These are phyloP conservation scores for Amazona finschi DNA, from an alignment of 2,797 vertebrate genomes.

Conservation along the genomic window DNA sequence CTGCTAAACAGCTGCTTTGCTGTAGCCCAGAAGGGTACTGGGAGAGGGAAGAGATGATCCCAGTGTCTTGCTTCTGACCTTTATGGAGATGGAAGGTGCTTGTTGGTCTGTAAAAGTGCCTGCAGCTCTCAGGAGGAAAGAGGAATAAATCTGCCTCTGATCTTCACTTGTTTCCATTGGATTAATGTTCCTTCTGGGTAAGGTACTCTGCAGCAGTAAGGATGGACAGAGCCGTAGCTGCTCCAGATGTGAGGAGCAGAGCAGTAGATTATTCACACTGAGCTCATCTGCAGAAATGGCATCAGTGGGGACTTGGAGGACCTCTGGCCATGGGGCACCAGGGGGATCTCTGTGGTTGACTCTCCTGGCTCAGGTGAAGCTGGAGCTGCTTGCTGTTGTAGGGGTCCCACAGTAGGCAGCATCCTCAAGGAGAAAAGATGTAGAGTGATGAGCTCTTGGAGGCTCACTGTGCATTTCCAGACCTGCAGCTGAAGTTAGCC, in stretches of 20 bases:
- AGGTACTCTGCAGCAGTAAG: background rate
- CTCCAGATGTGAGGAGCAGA: background rate
- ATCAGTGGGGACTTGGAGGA: background rate
- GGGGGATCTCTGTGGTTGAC: background rate
- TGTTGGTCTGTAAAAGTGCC: background rate
- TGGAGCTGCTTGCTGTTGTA: background rate
- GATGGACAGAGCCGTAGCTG: background rate
- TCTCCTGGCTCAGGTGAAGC: background rate
- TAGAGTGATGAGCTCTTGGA: background rate
- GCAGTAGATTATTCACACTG: background rate
- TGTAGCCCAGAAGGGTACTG: background rate
- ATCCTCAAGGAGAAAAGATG: background rate
- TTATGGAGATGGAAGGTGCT: background rate
- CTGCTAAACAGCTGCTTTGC: background rate
- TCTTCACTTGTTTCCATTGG: background rate
- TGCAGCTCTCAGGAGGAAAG: background rate
- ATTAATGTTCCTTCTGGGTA: background rate
- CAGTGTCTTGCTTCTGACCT: background rate
- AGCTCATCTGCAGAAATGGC: background rate
- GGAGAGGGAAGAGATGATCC: background rate
- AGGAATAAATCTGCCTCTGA: conserved; percentile 54
- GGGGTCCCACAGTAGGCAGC: background rate
- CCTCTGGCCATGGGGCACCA: background rate
- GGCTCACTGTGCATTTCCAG: background rate
- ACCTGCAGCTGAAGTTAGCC: background rate